These are phyloP conservation scores for Pseudomyrmex dendroicus DNA, from an alignment of 1,140 invertebrate species.

Conservation along the genomic window DNA sequence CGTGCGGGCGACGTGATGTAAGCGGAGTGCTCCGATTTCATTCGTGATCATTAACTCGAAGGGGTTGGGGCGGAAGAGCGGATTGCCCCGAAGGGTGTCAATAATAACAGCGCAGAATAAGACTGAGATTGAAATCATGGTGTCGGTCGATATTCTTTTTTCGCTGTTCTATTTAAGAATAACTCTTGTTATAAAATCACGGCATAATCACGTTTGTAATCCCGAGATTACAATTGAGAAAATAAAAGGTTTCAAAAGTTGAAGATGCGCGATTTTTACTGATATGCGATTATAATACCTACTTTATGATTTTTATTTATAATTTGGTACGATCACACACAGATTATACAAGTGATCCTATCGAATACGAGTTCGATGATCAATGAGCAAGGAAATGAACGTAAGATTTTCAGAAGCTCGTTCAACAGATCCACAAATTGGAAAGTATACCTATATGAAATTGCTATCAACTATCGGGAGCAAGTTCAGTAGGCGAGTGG, in stretches of 20 bases:
- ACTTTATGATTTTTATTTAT: no score
- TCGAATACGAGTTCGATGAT: neutral
- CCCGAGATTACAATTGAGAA: neutral
- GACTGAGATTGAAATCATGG: slow-evolving; percentile 32
- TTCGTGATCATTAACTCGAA: slow-evolving; percentile 50
- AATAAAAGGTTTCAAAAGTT: neutral
- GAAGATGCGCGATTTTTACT: no score
- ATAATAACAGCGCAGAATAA: slow-evolving; percentile 21
- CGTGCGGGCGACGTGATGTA: slow-evolving; percentile 17
- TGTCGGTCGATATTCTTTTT: neutral
- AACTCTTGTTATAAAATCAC: neutral
- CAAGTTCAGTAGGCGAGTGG: neutral
- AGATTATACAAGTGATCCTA: no score
- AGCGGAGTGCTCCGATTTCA: slow-evolving; percentile 40
- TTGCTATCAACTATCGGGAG: neutral
- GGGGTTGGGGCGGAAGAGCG: slow-evolving; percentile 41
- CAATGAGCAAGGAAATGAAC: neutral
- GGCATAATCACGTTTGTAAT: neutral
- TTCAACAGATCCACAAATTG: no score
- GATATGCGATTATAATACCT: no score
- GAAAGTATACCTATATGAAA: neutral
- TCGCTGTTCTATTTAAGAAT: neutral
- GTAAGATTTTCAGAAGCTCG: neutral
- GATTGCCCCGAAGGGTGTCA: slow-evolving; percentile 8
- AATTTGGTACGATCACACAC: no score